A percentile compares a stretch with the other conserved stretches of the same genome.
Evolutionary conservation across 2,888 invertebrate species (phyloP).

Genomic region (Tyria jacobaeae): DNA sequence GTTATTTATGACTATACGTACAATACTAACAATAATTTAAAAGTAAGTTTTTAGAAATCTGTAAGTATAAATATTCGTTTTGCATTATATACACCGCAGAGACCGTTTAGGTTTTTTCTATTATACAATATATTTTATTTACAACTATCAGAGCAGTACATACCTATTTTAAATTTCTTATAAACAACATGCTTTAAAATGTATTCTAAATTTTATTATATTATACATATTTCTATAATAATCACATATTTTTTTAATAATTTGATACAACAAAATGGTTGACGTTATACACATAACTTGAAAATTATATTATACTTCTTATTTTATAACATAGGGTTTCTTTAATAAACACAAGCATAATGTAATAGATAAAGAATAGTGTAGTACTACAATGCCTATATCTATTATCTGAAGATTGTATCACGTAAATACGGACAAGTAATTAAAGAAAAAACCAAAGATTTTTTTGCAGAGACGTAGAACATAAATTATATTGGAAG

Average conservation of each 20-base stretch:
- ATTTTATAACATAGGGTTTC: not conserved
- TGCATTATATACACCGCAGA: slow-evolving; percentile 38
- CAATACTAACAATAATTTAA: slow-evolving; percentile 45
- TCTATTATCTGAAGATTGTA: slow-evolving; percentile 2
- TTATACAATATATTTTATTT: slow-evolving; percentile 43
- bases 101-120: slow-evolving; percentile 41
- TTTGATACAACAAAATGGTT: slow-evolving; percentile 58
- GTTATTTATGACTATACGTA: slow-evolving; percentile 53
- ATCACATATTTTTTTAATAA: slow-evolving; percentile 66
- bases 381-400: not conserved
- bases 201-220: slow-evolving; percentile 50
- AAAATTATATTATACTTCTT: slow-evolving; percentile 17
- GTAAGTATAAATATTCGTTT: slow-evolving; percentile 65
- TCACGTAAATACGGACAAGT: slow-evolving; percentile 1
- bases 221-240: slow-evolving; percentile 60
- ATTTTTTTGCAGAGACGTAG: slow-evolving; percentile 16
- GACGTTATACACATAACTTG: slow-evolving; percentile 48
- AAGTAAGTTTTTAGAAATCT: slow-evolving; percentile 45
- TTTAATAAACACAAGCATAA: not conserved
- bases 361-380: not conserved
- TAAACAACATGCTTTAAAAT: slow-evolving; percentile 59
- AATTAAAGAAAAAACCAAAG: slow-evolving; percentile 21
- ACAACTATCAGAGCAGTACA: slow-evolving; percentile 42
- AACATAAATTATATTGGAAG: slow-evolving; percentile 46
- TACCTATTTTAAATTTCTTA: slow-evolving; percentile 53